Conservation (phyloP, 2,888 invertebrate species). For the Drosophila quinaria region DNA sequence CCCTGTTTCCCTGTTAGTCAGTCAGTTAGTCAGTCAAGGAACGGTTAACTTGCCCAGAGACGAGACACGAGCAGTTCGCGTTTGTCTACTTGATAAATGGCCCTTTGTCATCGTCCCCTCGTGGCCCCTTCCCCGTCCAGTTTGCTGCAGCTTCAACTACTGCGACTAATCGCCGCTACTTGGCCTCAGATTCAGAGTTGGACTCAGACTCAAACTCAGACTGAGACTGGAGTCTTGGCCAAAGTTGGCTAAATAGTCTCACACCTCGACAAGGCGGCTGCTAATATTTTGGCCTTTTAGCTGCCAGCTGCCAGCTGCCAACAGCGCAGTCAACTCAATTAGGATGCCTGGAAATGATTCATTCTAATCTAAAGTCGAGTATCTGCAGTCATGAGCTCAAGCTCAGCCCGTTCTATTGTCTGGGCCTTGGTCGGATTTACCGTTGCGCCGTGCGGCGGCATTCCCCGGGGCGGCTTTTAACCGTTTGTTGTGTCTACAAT, state of each 20-base stretch:
- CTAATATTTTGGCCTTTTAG: constrained; percentile 70
- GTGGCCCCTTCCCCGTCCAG: constrained; percentile 36
- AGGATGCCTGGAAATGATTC: constrained; percentile 79
- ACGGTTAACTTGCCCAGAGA: constrained; percentile 68
- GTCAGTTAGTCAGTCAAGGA: constrained; percentile 52
- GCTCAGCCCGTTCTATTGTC: constrained; percentile 6
- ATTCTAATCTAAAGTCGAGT: constrained; percentile 79
- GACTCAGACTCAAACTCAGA: constrained; percentile 12
- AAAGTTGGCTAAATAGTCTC: constrained; percentile 74
- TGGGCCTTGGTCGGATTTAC: constrained; percentile 51
- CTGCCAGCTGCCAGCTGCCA: constrained; percentile 56
- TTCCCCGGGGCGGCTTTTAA: constrained; percentile 61
- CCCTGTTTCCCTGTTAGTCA: constrained; percentile 42
- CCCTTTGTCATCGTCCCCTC: constrained; percentile 55
- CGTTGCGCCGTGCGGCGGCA: constrained; percentile 65
- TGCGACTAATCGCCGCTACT: constrained; percentile 68
- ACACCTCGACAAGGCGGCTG: constrained; percentile 69
- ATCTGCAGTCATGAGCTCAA: constrained; percentile 75
- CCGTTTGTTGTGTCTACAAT: constrained; percentile 71
- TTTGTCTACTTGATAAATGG: constrained; percentile 70
- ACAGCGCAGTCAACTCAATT: constrained; percentile 70
- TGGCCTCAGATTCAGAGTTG: constrained; percentile 49
- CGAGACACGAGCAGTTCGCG: constrained; percentile 68
- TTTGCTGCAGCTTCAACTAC: constrained; percentile 15
- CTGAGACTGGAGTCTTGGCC: constrained; percentile 5